Evolutionary conservation across 2,113 vertebrate species (phyloP), one percentile per base, ranked within the genome.

Genomic region (Centropus bengalensis): DNA sequence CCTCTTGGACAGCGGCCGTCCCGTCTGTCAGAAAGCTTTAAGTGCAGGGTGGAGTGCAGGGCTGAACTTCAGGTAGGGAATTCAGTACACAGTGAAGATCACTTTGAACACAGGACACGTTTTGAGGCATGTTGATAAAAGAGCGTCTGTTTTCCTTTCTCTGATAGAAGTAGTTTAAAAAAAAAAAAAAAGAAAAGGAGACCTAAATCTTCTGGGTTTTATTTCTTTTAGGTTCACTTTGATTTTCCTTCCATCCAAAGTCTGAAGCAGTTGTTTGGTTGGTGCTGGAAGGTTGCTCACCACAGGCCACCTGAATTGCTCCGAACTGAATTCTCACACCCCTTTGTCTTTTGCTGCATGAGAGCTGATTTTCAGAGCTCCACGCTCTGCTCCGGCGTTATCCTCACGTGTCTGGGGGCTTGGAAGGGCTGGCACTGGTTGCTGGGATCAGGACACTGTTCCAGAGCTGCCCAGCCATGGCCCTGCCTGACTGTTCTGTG

Each of bases 11-110:
- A 2, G 7, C 5, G 58, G 36, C 26, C 40, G 88, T 66, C 69
- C 32, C 0, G 3, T 20, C 26, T 60, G 44, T 49, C 64, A 24
- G 51, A 3, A 4, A 6, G 18, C 7, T n/a, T n/a, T n/a, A n/a
- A n/a, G n/a, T n/a, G n/a, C n/a, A n/a, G n/a, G n/a, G n/a, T 24
- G 6, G 55, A 21, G 47, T 18, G 8, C 47, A 49, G 47, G 45
- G n/a, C 90, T 56, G 40, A 51, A 60, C 38, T 47, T 26, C 7
- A 1, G 10, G 38, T 21, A 8, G 12, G 62, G 59, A 38, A 27
- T 66, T 36, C 14, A 63, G 42, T n/a, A 5, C 22, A 9, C 40
- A 42, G 23, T 47, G n/a, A 14, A 52, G 36, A n/a, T 62, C 12
- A 20, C 33, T 38, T 75, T 30, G 23, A 67, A 27, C 47, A 12